A percentile compares a stretch with the other conserved stretches of the same genome.
phyloP scores from a whole-genome alignment of 2,888 invertebrate genomes.

The Cryptophagus acutangulus region DNA sequence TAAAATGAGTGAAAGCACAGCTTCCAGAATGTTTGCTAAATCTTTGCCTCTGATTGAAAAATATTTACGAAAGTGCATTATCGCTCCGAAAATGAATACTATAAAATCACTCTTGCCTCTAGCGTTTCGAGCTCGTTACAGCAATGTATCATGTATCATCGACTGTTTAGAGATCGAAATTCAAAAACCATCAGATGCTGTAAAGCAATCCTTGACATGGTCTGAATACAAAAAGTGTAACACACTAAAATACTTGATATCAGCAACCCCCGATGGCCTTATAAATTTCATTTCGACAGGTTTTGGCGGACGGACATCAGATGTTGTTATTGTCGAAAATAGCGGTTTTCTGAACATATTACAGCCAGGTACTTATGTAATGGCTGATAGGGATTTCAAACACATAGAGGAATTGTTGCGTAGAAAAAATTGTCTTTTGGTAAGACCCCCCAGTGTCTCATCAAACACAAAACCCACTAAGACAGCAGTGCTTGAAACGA shows the following conservation, averaged over 20 bases:
- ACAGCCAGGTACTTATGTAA: constrained; percentile 14
- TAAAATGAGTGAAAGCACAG: constrained; percentile 11
- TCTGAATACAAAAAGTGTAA: constrained; percentile 34
- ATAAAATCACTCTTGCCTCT: constrained; percentile 8
- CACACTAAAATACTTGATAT: constrained; percentile 34
- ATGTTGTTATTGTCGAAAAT: constrained; percentile 21
- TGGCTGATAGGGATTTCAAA: constrained; percentile 31
- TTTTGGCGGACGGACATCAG: constrained; percentile 24
- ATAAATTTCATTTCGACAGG: constrained; percentile 26
- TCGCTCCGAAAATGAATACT: not conserved
- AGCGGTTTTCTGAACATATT: constrained; percentile 25
- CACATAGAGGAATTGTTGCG: constrained; percentile 20
- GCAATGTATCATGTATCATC: constrained; percentile 17
- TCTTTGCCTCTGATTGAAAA: constrained; percentile 11
- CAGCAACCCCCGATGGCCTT: constrained; percentile 26
- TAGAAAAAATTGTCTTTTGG: constrained; percentile 14
- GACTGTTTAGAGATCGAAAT: constrained; percentile 32
- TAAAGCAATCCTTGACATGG: constrained; percentile 30
- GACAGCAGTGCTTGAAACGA: constrained; percentile 21
- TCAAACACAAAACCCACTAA: not conserved
- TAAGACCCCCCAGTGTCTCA: constrained; percentile 27
- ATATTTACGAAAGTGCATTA: constrained; percentile 6
- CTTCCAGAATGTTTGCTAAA: constrained; percentile 15
- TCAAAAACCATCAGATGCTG: constrained; percentile 28
- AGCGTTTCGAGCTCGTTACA: constrained; percentile 11